These are phyloP conservation scores for Hanleya hanleyi DNA, from an alignment of 2,888 invertebrate genomes.

Conservation along the genomic window DNA sequence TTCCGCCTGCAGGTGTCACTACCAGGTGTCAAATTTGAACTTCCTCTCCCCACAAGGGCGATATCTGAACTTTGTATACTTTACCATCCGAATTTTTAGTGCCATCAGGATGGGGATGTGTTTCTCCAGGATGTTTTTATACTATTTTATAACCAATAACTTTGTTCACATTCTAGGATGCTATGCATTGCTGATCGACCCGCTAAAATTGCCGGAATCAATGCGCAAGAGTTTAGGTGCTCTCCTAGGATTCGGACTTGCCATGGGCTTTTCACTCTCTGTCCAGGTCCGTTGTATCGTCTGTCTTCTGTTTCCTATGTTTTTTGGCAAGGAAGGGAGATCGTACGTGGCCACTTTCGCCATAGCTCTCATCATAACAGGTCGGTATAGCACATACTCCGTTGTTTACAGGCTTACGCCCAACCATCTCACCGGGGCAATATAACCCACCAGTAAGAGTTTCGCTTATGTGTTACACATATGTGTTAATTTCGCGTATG, in stretches of 20 bases:
- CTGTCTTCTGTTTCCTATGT: slow-evolving; percentile 81
- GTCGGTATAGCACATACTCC: slow-evolving; percentile 35
- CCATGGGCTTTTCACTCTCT: slow-evolving; percentile 59
- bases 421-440: too few species aligned
- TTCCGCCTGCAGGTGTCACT: too few species aligned
- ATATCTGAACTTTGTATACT: too few species aligned
- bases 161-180: too few species aligned
- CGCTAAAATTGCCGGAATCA: slow-evolving; percentile 39
- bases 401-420: neutral
- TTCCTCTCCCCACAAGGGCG: too few species aligned
- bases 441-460: neutral
- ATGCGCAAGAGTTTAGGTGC: slow-evolving; percentile 45
- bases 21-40: too few species aligned
- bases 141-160: too few species aligned
- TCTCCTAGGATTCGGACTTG: slow-evolving; percentile 42
- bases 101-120: too few species aligned
- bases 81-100: too few species aligned
- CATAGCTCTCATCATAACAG: slow-evolving; percentile 81
- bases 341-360: slow-evolving; percentile 84
- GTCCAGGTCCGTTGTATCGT: slow-evolving; percentile 82
- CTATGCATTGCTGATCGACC: slow-evolving; percentile 46
- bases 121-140: too few species aligned
- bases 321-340: slow-evolving; percentile 85
- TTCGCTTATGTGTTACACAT: neutral
- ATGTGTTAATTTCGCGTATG: too few species aligned